Base-by-base conservation (phyloP, 2,113 vertebrate species). In the Pleuronectes platessa region DNA sequence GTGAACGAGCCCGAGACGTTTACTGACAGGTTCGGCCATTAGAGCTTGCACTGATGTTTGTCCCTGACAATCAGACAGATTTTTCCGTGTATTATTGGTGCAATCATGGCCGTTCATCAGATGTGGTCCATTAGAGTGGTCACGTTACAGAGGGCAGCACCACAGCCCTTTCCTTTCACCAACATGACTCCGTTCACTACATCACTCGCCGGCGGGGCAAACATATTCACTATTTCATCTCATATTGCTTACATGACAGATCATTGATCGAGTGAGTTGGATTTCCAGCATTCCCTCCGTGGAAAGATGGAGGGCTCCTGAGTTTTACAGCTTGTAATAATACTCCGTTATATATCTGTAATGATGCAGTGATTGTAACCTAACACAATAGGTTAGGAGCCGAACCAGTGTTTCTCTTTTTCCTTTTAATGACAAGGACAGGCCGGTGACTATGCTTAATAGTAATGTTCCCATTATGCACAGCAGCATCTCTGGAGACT, bases 391-490 rank as follows among this genome's bases (percentile, higher is more conserved):
- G 69, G 64, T 82, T 75, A 76, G 87, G 69, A 64, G 68, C 64
- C 61, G 42, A 21, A 54, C 56, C 61, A 74, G 61, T 27, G 55
- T 68, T 83, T 40, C 63, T 59, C 59, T 68, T 67, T 67, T 74
- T 71, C 37, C 47, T 75, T 83, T 76, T 64, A 87, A 88, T 70
- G 86, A 79, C 90, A 92, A 91, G 89, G 88, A 90, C 88, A 61
- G 66, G 64, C 35, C 62, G 53, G 51, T 83, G 74, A 89, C 86
- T 83, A 72, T 40, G 71, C 74, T 87, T 86, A 88, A 89, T 71
- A 85, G 84, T 83, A 87, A 90, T 78, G 82, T 84, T 89, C 88
- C 88, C 78, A 86, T 91, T 87, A 90, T 79, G 82, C 85, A 82
- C 82, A 67, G 86, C 68, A 55, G 79, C 81, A 68, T 86, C 91